Evolutionary conservation across 2,113 vertebrate genomes (phyloP).

Genomic region (Macquaria ambigua): DNA sequence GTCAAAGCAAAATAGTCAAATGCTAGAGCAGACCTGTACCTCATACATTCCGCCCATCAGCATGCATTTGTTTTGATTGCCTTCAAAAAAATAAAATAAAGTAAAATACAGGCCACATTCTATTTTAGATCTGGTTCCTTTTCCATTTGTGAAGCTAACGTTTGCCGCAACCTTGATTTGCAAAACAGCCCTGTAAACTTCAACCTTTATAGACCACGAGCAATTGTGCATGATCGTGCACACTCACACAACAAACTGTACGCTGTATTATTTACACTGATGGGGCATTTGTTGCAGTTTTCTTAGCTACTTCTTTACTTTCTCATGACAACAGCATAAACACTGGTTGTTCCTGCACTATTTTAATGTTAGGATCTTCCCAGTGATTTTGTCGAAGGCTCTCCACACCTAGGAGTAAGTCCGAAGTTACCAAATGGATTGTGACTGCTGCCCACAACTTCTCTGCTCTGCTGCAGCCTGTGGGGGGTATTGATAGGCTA

Average conservation of each 20-base stretch:
- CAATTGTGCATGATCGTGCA: not conserved
- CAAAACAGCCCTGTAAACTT: constrained; percentile 85
- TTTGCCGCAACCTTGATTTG: constrained; percentile 89
- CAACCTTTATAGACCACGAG: constrained; percentile 34
- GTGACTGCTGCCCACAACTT: constrained; percentile 15
- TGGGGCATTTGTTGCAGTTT: not conserved
- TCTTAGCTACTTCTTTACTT: not conserved
- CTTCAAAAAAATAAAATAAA: constrained; percentile 62
- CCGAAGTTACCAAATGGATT: constrained; percentile 16
- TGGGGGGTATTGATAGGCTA: constrained; percentile 48
- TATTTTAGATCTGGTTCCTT: constrained; percentile 64
- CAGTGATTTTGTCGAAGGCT: not conserved
- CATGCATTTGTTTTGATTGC: constrained; percentile 66
- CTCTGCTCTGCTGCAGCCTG: constrained; percentile 23
- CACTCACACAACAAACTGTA: not conserved
- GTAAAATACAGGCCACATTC: constrained; percentile 57
- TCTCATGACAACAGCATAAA: not conserved
- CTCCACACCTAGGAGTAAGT: not conserved
- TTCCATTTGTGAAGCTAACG: constrained; percentile 81
- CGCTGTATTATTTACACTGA: not conserved
- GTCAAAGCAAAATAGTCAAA: constrained; percentile 57
- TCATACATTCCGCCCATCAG: constrained; percentile 70
- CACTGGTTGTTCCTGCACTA: not conserved
- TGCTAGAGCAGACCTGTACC: constrained; percentile 57
- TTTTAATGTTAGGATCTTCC: not conserved